Evolutionary conservation across 2,797 vertebrate genomes (phyloP).

Genomic region (Meriones psammophilus): DNA sequence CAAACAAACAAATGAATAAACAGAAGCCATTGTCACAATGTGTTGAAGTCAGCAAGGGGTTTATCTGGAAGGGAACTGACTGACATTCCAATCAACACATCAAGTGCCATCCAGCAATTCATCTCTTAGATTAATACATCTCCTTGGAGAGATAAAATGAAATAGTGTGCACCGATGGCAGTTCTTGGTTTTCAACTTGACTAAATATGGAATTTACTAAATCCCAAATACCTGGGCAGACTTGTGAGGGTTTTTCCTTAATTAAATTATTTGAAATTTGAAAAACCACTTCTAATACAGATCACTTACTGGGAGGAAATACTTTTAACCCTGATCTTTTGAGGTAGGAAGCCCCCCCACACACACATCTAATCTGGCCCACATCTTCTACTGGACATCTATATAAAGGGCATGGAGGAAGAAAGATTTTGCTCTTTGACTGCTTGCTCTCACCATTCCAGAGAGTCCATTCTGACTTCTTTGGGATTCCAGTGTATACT

Average conservation of each 20-base stretch:
- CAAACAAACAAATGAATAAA: neutral
- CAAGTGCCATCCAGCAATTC: too few species aligned
- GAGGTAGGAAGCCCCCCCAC: neutral
- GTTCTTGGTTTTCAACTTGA: neutral
- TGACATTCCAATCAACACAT: neutral
- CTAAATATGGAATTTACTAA: neutral
- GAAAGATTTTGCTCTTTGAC: neutral
- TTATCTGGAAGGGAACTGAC: neutral
- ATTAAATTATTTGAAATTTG: neutral
- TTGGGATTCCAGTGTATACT: neutral
- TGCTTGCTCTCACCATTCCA: neutral
- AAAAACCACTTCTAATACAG: neutral
- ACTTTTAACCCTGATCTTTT: neutral
- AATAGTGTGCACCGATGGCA: neutral
- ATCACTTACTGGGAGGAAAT: neutral
- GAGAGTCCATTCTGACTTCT: neutral
- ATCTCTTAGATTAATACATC: neutral
- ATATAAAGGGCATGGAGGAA: neutral
- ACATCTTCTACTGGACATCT: rapidly evolving
- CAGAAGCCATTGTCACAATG: neutral
- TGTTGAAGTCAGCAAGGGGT: neutral
- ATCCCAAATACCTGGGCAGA: neutral
- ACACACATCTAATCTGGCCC: neutral
- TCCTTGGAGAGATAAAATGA: neutral
- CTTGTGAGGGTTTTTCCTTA: neutral